Evolutionary conservation across 2,888 invertebrate species (phyloP).

Genomic region (Nowickia ferox): DNA sequence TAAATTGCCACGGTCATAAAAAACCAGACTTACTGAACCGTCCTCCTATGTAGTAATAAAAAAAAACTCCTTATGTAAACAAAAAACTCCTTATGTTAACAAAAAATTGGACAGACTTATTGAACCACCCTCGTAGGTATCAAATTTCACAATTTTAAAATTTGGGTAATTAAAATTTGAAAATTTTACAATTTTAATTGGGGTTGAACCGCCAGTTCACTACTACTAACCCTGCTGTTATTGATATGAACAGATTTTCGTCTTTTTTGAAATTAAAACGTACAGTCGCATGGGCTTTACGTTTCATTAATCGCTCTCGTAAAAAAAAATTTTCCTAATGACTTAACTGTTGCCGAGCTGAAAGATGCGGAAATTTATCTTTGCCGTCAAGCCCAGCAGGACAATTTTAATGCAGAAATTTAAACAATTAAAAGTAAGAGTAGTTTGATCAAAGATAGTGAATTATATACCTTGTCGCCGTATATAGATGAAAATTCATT

Average conservation of each 20-base stretch:
- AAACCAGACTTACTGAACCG: no score
- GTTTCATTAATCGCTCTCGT: slow-evolving; percentile 3
- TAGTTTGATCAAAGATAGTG: background rate
- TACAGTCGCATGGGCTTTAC: background rate
- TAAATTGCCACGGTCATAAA: no score
- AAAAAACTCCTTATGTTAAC: no score
- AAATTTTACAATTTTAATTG: no score
- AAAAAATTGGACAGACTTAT: no score
- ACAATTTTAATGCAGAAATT: background rate
- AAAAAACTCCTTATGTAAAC: no score
- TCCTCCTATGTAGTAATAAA: no score
- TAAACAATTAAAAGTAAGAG: background rate
- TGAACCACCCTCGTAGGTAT: no score
- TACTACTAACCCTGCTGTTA: background rate
- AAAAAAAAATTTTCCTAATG: background rate
- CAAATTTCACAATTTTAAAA: no score
- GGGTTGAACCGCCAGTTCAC: no score
- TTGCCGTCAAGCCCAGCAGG: no score
- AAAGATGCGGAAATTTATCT: slow-evolving; percentile 13
- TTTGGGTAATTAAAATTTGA: no score
- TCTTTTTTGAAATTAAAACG: slow-evolving; percentile 10
- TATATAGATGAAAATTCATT: slow-evolving; percentile 34
- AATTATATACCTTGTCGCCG: background rate
- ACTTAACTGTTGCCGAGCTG: background rate
- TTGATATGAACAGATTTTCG: slow-evolving; percentile 19